Evolutionary conservation across 2,888 invertebrate species (phyloP), one percentile per base, ranked within the genome.

Genomic region (Podotricha telesiphe): DNA sequence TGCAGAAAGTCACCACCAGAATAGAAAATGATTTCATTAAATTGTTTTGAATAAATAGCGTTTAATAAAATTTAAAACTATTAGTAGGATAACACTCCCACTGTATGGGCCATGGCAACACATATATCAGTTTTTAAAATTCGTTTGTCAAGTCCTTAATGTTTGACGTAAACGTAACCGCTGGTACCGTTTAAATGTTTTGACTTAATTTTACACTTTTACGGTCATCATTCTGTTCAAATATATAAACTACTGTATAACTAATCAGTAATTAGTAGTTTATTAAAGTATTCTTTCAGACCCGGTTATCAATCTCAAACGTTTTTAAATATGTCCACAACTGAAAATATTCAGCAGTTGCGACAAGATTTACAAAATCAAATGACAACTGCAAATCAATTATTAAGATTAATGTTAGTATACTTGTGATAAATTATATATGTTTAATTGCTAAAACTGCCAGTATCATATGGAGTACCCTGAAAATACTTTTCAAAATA

Each of bases 311-410:
- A 10, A 28, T 53, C 5, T 17, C 13, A 19, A 56, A 17, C 58
- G 17, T 40, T 42, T 13, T 17, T 11, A 19, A 76, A 7, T 19
- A 83, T 82, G 81, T 77, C 82, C 56, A 65, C 76, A 40, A 73
- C 68, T 51, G 78, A 75, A 55, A 76, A 75, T 70, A 61, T 74
- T 37, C 85, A 85, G 74, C 87, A 75, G 62, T 76, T 91, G 47
- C 84, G 86, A 67, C 87, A 86, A 76, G 91, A 91, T 45, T 78
- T 93, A 74, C 87, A 88, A 78, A 87, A 89, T 72, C 91, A 91
- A 78, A 76, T 91, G 55, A 80, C 78, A n/a, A 85, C 82, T 53
- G 78, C 90, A 3, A 91, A 88, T 73, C 87, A 90, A 78, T 82
- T 91, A n/a, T 73, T 89, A 61, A 76, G 78, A 69, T 72, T 81